Percentiles rank a stretch among this genome's conserved stretches.
phyloP scores from a whole-genome alignment of 2,113 vertebrate species.

The Lonchura striata region DNA sequence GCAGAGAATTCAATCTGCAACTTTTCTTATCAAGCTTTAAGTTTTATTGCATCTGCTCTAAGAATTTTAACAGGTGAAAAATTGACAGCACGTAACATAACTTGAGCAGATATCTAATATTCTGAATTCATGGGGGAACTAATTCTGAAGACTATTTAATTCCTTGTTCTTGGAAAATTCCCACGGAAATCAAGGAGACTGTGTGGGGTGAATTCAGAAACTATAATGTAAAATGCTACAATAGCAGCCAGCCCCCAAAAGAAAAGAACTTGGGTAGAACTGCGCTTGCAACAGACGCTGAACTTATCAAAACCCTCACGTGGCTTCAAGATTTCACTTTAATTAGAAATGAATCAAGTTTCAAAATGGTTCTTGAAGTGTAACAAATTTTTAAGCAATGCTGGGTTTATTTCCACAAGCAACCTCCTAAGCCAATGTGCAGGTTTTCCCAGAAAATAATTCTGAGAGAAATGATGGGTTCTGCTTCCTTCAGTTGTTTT shows the following conservation, averaged over 20 bases:
- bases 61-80: conserved; percentile 6
- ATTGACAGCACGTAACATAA: background rate
- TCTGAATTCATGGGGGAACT: background rate
- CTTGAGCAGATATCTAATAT: background rate
- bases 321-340: background rate
- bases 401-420: background rate
- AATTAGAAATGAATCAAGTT: background rate
- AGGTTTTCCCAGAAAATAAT: background rate
- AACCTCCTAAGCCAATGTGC: background rate
- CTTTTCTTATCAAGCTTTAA: background rate
- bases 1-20: background rate
- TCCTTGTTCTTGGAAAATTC: background rate
- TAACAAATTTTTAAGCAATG: background rate
- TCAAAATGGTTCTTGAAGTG: background rate
- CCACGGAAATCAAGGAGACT: background rate
- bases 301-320: background rate
- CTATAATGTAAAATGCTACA: background rate
- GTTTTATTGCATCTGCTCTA: background rate
- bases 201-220: background rate
- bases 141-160: conserved; percentile 8
- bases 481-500: background rate
- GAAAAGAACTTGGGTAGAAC: background rate
- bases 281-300: background rate
- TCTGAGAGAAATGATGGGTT: background rate
- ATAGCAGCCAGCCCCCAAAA: background rate